Percentiles rank a stretch among this genome's conserved stretches.
Evolutionary conservation across 2,113 vertebrate genomes (phyloP).

Genomic region (Nothobranchius furzeri): DNA sequence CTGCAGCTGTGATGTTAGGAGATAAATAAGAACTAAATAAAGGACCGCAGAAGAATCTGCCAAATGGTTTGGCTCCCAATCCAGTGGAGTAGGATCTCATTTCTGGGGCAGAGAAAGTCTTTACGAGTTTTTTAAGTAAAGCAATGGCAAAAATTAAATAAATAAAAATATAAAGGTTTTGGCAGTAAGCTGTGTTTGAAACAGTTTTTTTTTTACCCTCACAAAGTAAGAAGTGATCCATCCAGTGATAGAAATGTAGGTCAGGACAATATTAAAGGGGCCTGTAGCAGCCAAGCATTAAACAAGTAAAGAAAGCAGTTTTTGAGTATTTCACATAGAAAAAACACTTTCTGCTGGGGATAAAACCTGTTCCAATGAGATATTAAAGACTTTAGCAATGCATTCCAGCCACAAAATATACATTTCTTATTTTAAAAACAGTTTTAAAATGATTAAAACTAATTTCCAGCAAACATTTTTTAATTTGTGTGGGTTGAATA

Average conservation of each 20-base stretch:
- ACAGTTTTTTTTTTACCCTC: not conserved
- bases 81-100: constrained; percentile 31
- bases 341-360: not conserved
- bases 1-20: constrained; percentile 19
- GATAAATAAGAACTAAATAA: constrained; percentile 19
- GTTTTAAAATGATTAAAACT: not conserved
- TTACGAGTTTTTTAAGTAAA: not conserved
- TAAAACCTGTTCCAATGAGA: not conserved
- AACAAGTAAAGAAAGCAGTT: not conserved
- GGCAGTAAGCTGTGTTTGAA: constrained; percentile 12
- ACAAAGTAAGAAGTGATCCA: not conserved
- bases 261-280: not conserved
- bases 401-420: not conserved
- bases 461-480: not conserved
- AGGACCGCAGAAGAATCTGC: constrained; percentile 39
- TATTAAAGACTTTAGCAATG: not conserved
- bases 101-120: constrained; percentile 11
- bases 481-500: too few relatives aligned
- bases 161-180: constrained; percentile 3
- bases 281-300: not conserved
- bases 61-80: constrained; percentile 52
- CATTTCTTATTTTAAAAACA: not conserved
- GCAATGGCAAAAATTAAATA: constrained; percentile 4
- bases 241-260: not conserved
- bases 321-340: not conserved